These are phyloP conservation scores for Lepilemur septentrionalis DNA, from an alignment of 2,797 vertebrate species.

Conservation along the genomic window DNA sequence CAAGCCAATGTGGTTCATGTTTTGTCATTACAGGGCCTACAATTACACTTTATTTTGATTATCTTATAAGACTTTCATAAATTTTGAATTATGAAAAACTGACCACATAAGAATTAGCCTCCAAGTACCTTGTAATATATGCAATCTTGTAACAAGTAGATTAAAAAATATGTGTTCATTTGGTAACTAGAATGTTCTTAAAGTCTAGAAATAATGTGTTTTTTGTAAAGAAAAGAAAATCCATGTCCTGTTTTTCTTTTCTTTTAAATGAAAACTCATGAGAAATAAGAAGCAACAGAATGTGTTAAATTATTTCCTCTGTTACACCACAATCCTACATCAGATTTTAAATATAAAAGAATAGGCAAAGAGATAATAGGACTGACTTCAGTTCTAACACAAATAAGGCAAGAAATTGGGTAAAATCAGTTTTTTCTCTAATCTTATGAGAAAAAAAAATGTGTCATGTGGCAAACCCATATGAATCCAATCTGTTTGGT, in stretches of 20 bases:
- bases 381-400: constrained; percentile 2
- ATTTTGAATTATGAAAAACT: constrained; percentile 16
- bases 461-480: constrained; percentile 44
- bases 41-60: neutral
- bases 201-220: neutral
- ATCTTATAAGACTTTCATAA: neutral
- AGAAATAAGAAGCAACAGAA: neutral
- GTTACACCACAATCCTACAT: neutral
- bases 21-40: neutral
- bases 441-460: neutral
- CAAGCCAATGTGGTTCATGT: neutral
- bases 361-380: constrained; percentile 18
- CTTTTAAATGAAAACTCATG: neutral
- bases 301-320: constrained; percentile 29
- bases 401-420: constrained; percentile 52
- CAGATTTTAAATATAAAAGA: constrained; percentile 47
- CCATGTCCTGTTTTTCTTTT: neutral
- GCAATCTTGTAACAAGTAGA: neutral
- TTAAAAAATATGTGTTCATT: neutral
- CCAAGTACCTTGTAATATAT: neutral
- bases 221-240: neutral
- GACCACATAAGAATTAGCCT: neutral
- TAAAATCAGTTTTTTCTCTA: constrained; percentile 48
- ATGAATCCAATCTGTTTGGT: constrained; percentile 52
- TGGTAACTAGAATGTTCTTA: neutral